Base-by-base conservation (phyloP, 1,140 invertebrate genomes). In the Scaptomyza hsui region DNA sequence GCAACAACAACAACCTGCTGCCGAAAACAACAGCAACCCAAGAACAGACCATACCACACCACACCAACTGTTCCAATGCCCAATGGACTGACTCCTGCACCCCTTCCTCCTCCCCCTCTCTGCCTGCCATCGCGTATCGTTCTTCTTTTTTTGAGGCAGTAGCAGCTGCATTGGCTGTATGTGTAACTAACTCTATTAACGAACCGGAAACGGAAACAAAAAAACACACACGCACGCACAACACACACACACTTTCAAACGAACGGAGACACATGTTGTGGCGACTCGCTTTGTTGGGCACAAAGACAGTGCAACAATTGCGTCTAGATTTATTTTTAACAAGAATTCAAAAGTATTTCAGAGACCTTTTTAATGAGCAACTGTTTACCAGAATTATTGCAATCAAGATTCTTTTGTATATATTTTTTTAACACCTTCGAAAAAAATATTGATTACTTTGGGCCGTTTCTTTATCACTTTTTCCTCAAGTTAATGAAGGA, bases 181-280 rank as follows among this genome's bases (percentile, higher is more conserved):
- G 67, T 89, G 85, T 80, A 85, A 89, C 85, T 89, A 89, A 89
- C 85, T 89, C 86, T 89, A 89, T 89, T 89, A 89, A 81, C 85
- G 75, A 89, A 85, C 74, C 85, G 85, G 77, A 89, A 78, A 81
- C 85, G 77, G 76, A 81, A 89, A 75, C n/a, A n/a, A n/a, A n/a
- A n/a, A n/a, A 49, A 64, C 75, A 68, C 57, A 76, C 57, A 63
- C 75, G 65, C 49, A 77, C 61, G 41, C 64, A 48, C 47, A 47
- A 18, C 29, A 51, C 2, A 24, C 37, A 44, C 21, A 60, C 44
- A 60, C 52, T 29, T 51, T 39, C 19, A 61, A 42, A 32, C 41
- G 47, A 57, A 65, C 18, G 42, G 44, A 61, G 67, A 63, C 72
- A 77, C 56, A 67, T 74, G 61, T 73, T 80, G 71, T 67, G 39